Base-by-base conservation (phyloP, 2,113 vertebrate genomes). In the Otolemur garnettii region DNA sequence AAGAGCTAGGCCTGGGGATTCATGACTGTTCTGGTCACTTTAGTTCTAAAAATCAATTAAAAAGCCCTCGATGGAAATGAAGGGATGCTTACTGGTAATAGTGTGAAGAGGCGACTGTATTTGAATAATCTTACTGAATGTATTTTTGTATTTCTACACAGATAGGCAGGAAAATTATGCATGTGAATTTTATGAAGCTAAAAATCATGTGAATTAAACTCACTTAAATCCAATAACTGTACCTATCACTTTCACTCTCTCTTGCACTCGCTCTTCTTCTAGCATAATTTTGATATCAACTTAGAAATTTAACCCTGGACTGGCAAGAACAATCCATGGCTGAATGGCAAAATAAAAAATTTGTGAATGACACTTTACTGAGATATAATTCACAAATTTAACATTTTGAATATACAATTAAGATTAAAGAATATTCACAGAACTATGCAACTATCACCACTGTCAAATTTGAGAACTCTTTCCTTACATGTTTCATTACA, bases 111-210 rank as follows among this genome's bases (percentile, higher is more conserved):
- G 24, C 72, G 22, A 62, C 57, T 75, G 8, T 50, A 24, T 59
- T 75, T 80, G 50, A 94, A 57, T 90, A 85, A 64, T 69, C 5
- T 74, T 90, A 62, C 62, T 75, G 42, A 92, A 50, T 57, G 2
- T 81, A 12, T 57, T 96, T 92, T 69, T 86, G 15, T 87, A 85
- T 77, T 92, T 86, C 22, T 75, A 35, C 11, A 1, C 22, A 81
- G 22, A 75, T 74, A 77, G 33, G 35, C 50, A 92, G 28, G 38
- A 74, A 74, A 35, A 80, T 66, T 62, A 89, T 80, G 7, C 35
- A 87, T 84, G 78, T 95, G 8, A 57, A 55, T 84, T 60, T 81
- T 95, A 85, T 85, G 18, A 88, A 85, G 35, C 35, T 84, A 91
- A 88, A 96, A 79, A 69, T 94, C 77, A 78, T 87, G 14, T 55